phyloP scores from a whole-genome alignment of 2,888 invertebrate species.

The Thereva nobilitata region DNA sequence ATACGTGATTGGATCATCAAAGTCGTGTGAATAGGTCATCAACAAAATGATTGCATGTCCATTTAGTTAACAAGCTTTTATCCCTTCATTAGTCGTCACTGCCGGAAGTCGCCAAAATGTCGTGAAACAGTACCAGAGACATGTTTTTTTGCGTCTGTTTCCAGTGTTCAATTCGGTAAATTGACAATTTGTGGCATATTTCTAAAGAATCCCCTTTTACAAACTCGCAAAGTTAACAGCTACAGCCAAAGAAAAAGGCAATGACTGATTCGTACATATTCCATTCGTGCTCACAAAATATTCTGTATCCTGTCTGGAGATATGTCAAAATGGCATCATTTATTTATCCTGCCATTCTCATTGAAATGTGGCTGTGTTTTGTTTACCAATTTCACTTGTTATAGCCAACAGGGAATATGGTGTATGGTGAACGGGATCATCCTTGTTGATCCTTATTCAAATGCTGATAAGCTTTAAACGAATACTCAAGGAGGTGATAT shows the following conservation, averaged over 20 bases:
- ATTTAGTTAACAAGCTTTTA: too few species aligned
- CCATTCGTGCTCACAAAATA: conserved; percentile 21
- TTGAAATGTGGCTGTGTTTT: conserved; percentile 12
- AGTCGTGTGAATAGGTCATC: too few species aligned
- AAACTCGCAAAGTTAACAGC: not conserved
- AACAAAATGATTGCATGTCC: too few species aligned
- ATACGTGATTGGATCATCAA: too few species aligned
- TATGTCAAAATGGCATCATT: conserved; percentile 26
- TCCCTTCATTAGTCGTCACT: too few species aligned
- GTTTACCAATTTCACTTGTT: conserved; percentile 14
- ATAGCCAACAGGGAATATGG: not conserved
- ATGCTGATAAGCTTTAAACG: conserved; percentile 35
- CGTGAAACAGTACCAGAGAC: too few species aligned
- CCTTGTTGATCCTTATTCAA: conserved; percentile 37
- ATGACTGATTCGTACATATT: conserved; percentile 15
- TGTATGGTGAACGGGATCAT: conserved; percentile 20
- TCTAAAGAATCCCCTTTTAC: not conserved
- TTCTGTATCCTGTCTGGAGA: conserved; percentile 6
- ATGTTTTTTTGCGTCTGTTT: too few species aligned
- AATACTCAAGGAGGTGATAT: conserved; percentile 19
- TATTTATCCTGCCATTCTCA: conserved; percentile 9
- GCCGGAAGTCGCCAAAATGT: too few species aligned
- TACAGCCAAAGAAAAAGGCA: conserved; percentile 9
- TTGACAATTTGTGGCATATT: too few species aligned
- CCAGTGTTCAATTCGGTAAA: too few species aligned